phyloP scores from a whole-genome alignment of 2,888 invertebrate genomes.

The Cantharis rufa region DNA sequence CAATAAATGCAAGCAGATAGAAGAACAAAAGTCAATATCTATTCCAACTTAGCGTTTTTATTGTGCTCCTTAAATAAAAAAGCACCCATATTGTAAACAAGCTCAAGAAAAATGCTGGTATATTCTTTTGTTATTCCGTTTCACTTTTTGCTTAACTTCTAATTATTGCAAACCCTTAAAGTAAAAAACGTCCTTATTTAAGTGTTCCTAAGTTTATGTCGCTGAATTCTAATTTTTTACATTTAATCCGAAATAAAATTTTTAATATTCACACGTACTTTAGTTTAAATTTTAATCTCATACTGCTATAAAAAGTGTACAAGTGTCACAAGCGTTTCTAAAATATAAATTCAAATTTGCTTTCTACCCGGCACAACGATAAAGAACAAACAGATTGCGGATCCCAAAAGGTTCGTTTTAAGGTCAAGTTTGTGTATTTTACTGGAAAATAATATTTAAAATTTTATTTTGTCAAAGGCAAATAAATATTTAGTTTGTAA shows the following conservation, averaged over 20 bases:
- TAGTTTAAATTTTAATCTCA: background rate
- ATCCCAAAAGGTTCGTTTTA: slow-evolving; percentile 8
- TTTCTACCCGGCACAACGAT: slow-evolving; percentile 6
- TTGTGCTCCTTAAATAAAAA: background rate
- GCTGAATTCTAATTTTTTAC: background rate
- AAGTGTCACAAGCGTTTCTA: background rate
- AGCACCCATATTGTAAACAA: background rate
- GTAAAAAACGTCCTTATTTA: background rate
- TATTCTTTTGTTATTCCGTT: background rate
- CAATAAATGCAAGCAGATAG: background rate
- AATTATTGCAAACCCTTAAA: background rate
- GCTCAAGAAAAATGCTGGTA: background rate
- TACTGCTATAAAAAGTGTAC: background rate
- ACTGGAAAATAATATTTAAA: slow-evolving; percentile 1
- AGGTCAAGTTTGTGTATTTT: background rate
- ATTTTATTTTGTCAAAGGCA: background rate
- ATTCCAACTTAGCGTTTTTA: background rate
- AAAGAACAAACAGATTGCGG: slow-evolving; percentile 16
- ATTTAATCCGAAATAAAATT: background rate
- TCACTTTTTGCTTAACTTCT: background rate
- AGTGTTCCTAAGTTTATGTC: background rate
- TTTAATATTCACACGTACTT: background rate
- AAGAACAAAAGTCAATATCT: background rate
- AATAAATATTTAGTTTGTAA: background rate
- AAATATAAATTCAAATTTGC: background rate